Conservation (phyloP, 2,888 invertebrate genomes). For the Conus canariensis region DNA sequence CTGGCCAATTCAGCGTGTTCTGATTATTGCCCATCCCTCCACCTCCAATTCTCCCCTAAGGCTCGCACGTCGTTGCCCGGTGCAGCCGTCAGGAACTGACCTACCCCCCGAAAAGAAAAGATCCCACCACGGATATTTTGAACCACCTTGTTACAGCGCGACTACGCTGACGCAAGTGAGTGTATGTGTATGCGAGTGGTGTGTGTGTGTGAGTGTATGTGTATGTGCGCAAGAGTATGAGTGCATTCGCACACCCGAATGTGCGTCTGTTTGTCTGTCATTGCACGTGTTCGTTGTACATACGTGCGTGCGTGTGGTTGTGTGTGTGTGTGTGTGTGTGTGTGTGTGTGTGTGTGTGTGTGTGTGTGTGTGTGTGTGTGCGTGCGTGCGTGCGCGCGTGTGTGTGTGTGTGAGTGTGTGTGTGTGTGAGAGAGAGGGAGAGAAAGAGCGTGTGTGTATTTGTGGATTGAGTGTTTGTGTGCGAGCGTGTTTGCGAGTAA, state of each 20-base stretch:
- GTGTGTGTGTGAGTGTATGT: neutral
- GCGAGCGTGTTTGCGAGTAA: neutral
- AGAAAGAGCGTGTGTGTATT: too few relatives aligned
- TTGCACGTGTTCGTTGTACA: too few relatives aligned
- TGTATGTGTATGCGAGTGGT: neutral
- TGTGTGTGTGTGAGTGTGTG: too few relatives aligned
- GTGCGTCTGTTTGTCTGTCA: neutral
- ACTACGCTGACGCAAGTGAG: neutral
- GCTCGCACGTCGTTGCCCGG: too few relatives aligned
- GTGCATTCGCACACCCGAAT: neutral
- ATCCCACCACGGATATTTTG: too few relatives aligned
- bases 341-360: neutral
- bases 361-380: neutral
- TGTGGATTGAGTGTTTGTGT: neutral
- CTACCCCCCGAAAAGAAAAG: too few relatives aligned
- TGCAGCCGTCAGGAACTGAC: too few relatives aligned
- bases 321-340: neutral
- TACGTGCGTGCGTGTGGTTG: neutral
- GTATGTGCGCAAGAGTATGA: neutral
- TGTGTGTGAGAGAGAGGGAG: too few relatives aligned
- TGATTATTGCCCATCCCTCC: too few relatives aligned
- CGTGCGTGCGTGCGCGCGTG: neutral
- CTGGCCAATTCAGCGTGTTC: too few relatives aligned
- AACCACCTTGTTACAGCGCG: neutral
- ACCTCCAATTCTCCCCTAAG: too few relatives aligned